A percentile compares a stretch with the other conserved stretches of the same genome.
Conservation (phyloP, 2,888 invertebrate species). For the Thyatira batis region DNA sequence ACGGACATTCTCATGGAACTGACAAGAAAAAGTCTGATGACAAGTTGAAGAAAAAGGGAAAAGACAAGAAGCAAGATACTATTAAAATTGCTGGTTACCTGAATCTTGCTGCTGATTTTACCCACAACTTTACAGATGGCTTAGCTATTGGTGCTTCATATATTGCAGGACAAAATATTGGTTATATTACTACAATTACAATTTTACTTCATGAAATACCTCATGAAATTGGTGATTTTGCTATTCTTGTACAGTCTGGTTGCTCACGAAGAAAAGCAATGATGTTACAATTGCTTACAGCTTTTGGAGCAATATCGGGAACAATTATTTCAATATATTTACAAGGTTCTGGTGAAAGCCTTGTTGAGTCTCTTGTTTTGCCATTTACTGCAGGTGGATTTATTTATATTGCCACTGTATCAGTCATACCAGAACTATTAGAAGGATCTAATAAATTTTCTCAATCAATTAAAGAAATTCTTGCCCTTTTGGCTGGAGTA, state of each 20-base stretch:
- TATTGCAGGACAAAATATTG: constrained; percentile 93
- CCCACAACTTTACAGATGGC: constrained; percentile 99
- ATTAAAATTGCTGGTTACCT: constrained; percentile 89
- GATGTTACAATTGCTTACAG: constrained; percentile 95
- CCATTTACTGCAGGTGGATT: constrained; percentile 99
- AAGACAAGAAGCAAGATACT: constrained; percentile 63
- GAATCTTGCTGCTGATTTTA: constrained; percentile 98
- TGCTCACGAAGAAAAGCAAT: constrained; percentile 97
- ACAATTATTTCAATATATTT: constrained; percentile 93
- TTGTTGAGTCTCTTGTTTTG: constrained; percentile 93
- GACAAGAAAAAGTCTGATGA: constrained; percentile 72
- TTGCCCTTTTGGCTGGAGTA: constrained; percentile 94
- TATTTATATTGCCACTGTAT: constrained; percentile 99
- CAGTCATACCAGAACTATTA: constrained; percentile 98
- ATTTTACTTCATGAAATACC: constrained; percentile 99
- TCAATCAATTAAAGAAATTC: constrained; percentile 95
- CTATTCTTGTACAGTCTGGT: constrained; percentile 98
- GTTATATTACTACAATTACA: constrained; percentile 95
- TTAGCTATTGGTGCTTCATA: constrained; percentile 99
- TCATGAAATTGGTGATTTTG: constrained; percentile 99
- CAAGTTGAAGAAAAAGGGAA: constrained; percentile 61
- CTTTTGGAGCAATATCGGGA: constrained; percentile 96
- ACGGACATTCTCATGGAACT: constrained; percentile 87
- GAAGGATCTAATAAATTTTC: constrained; percentile 92
- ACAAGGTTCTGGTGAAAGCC: constrained; percentile 86